Evolutionary conservation across 2,888 invertebrate genomes (phyloP).

Genomic region (Philopedon plagiatum): DNA sequence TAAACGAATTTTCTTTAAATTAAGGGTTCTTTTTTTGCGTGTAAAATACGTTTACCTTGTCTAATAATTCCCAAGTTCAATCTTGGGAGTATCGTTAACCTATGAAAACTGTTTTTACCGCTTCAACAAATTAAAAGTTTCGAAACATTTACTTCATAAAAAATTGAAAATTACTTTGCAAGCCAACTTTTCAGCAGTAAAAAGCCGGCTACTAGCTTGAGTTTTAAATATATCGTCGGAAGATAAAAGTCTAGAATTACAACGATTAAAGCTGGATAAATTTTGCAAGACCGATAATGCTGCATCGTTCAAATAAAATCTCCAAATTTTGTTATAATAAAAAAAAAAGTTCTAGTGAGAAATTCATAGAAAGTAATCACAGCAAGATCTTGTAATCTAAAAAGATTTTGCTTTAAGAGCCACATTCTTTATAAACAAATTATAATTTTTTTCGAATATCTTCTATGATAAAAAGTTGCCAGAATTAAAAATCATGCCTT

Average conservation of each 20-base stretch:
- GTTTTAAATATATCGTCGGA: conserved; percentile 7
- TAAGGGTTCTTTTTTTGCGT: not conserved
- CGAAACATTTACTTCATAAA: conserved; percentile 23
- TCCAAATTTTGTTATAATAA: no score
- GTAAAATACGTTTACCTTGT: not conserved
- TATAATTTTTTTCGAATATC: no score
- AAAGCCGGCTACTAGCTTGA: conserved; percentile 23
- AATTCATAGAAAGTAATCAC: no score
- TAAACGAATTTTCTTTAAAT: no score
- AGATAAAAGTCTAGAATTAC: conserved; percentile 21
- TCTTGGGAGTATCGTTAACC: conserved; percentile 1
- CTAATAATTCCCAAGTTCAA: no score
- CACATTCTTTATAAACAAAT: no score
- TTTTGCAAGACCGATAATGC: not conserved
- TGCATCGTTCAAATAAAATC: not conserved
- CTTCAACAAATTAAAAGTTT: not conserved
- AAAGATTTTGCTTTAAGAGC: no score
- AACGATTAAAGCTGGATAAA: conserved; percentile 10
- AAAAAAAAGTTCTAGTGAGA: no score
- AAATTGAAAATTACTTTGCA: conserved; percentile 29
- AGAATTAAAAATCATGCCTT: no score
- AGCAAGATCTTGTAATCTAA: no score
- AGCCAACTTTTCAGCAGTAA: conserved; percentile 22
- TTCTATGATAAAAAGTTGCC: no score
- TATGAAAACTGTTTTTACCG: conserved; percentile 1